phyloP scores from a whole-genome alignment of 2,888 invertebrate genomes.

The Alsophila aescularia region DNA sequence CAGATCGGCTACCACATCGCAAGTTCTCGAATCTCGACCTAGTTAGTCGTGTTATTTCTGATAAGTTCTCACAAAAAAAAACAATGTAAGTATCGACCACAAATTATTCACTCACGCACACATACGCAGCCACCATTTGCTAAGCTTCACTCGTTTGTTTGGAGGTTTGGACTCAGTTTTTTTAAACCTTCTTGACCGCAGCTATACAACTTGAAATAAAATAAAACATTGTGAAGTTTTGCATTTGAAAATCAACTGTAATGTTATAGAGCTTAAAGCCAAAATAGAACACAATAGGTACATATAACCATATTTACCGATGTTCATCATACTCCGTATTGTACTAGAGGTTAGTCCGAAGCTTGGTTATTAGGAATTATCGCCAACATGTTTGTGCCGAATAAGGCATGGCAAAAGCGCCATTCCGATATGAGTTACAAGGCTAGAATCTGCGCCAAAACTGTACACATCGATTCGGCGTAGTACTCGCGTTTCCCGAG shows the following conservation, averaged over 20 bases:
- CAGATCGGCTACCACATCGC: no score
- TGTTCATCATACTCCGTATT: conserved; percentile 15
- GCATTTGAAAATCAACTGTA: conserved; percentile 7
- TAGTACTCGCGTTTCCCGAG: conserved; percentile 65
- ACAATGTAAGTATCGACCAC: no score
- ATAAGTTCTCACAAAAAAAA: no score
- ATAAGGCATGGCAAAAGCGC: conserved; percentile 46
- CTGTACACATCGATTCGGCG: conserved; percentile 62
- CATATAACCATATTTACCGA: conserved; percentile 7
- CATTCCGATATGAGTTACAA: conserved; percentile 64
- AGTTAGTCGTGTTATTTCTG: no score
- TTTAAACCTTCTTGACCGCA: no score
- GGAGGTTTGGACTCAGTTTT: no score
- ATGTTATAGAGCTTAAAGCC: not conserved
- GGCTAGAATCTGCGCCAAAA: conserved; percentile 64
- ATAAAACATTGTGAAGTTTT: not conserved
- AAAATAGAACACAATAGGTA: not conserved
- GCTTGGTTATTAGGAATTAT: conserved; percentile 35
- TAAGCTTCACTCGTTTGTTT: no score
- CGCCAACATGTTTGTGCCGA: conserved; percentile 43
- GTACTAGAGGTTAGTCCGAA: conserved; percentile 21
- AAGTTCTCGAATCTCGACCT: no score
- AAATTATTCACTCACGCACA: no score
- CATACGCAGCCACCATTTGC: no score
- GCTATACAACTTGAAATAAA: not conserved